Conservation (phyloP, 2,888 invertebrate species). For the Baronia brevicornis region DNA sequence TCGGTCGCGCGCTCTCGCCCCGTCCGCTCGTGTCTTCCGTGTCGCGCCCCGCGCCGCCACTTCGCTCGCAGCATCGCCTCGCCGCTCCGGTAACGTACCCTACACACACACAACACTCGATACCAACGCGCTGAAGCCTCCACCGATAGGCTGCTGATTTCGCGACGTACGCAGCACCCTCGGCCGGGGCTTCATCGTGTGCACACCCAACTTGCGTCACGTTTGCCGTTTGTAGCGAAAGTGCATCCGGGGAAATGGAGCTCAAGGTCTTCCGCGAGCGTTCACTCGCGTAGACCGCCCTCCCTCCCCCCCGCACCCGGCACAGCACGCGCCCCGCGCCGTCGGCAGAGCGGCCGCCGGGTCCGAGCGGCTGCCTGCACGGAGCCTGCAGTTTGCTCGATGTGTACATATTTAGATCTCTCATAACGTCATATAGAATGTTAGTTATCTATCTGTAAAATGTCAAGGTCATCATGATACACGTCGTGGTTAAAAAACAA, state of each 20-base stretch:
- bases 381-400: too few relatives aligned
- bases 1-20: constrained; percentile 50
- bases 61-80: constrained; percentile 22
- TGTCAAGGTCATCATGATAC: too few relatives aligned
- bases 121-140: constrained; percentile 17
- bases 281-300: constrained; percentile 16
- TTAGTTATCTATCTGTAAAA: too few relatives aligned
- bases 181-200: too few relatives aligned
- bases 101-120: constrained; percentile 22
- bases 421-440: too few relatives aligned
- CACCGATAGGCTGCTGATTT: background rate
- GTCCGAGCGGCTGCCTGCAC: too few relatives aligned
- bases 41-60: constrained; percentile 21
- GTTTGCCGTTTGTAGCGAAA: constrained; percentile 17
- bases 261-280: constrained; percentile 20
- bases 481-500: too few relatives aligned
- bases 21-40: constrained; percentile 49
- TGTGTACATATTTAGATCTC: too few relatives aligned
- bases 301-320: constrained; percentile 1
- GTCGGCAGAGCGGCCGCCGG: too few relatives aligned
- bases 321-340: constrained; percentile 10
- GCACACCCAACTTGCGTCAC: constrained; percentile 7
- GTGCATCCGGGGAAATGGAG: constrained; percentile 22
- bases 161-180: background rate
- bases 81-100: constrained; percentile 49